Base-by-base conservation (phyloP, 2,797 vertebrate genomes). In the Acrossocheilus fasciatus region DNA sequence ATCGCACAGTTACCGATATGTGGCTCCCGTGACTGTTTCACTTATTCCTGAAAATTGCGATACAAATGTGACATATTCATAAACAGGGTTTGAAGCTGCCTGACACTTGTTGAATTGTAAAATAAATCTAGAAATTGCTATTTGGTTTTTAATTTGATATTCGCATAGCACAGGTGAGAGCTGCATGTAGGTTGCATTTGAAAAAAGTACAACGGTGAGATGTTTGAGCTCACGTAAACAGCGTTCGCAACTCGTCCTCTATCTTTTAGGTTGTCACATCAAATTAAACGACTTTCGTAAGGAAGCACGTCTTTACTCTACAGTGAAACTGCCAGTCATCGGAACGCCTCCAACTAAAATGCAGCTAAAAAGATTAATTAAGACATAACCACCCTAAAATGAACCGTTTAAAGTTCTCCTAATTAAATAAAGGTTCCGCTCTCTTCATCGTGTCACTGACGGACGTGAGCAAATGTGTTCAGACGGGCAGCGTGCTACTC, bases 281-380 rank as follows among this genome's bases (percentile, higher is more conserved):
- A 81, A 89, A 88, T 91, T 87, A 78, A 82, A 86, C 59, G 74
- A 80, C 57, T 80, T 75, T 84, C 72, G 79, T 87, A 87, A 92
- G 93, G 91, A 93, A 94, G 91, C 86, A 89, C 50, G 41, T 81
- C 79, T 96, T 95, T 95, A 95, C 94, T 95, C 90, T 92, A 90
- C 91, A 93, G 89, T 89, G 41, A 88, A 90, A 90, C 90, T 90
- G 88, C 20, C 89, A 91, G 87, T 88, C 69, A 74, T 88, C 87
- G 62, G 87, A 88, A 88, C 86, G 77, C 86, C 87, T 86, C 90
- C 82, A 87, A 87, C 86, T 90, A 89, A 92, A 93, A 91, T 75
- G 57, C 8, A 78, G 50, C n/a, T 54, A 84, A 52, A 83, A 47
- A 64, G 75, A 86, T 70, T 82, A 83, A 87, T 85, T 85, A 79